Percentiles rank a stretch among this genome's conserved stretches.
phyloP scores from a whole-genome alignment of 1,140 invertebrate species.

The Ceratina japonica region DNA sequence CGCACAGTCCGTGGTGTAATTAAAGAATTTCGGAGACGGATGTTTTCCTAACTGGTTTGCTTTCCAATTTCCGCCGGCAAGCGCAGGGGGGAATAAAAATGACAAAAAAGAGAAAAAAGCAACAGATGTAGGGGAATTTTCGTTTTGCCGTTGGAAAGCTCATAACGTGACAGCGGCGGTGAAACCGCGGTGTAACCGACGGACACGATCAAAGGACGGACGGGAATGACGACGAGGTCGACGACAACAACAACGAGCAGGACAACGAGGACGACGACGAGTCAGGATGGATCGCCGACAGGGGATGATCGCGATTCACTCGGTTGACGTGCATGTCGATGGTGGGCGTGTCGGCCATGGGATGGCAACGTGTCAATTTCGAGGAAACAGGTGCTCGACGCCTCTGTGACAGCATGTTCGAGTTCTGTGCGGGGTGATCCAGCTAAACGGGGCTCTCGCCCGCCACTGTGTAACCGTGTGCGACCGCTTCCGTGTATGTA shows the following conservation, averaged over 20 bases:
- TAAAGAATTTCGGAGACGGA: too few species aligned
- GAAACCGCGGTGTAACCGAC: conserved; percentile 33
- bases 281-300: conserved; percentile 52
- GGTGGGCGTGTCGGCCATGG: conserved; percentile 62
- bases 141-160: too few species aligned
- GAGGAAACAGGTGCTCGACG: conserved; percentile 74
- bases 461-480: conserved; percentile 37
- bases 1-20: too few species aligned
- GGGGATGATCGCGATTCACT: conserved; percentile 62
- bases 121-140: too few species aligned
- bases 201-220: conserved; percentile 39
- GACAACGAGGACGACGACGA: conserved; percentile 49
- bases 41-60: too few species aligned
- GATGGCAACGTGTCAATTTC: conserved; percentile 73
- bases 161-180: background rate
- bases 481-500: conserved; percentile 6
- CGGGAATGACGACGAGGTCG: conserved; percentile 39
- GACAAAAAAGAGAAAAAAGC: too few species aligned
- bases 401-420: conserved; percentile 76
- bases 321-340: conserved; percentile 64
- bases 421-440: conserved; percentile 56
- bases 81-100: too few species aligned
- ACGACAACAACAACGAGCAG: conserved; percentile 49
- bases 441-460: conserved; percentile 45
- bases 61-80: too few species aligned